A percentile compares a stretch with the other conserved stretches of the same genome.
Evolutionary conservation across 1,140 invertebrate species (phyloP).

Genomic region (Brachionus manjavacas): DNA sequence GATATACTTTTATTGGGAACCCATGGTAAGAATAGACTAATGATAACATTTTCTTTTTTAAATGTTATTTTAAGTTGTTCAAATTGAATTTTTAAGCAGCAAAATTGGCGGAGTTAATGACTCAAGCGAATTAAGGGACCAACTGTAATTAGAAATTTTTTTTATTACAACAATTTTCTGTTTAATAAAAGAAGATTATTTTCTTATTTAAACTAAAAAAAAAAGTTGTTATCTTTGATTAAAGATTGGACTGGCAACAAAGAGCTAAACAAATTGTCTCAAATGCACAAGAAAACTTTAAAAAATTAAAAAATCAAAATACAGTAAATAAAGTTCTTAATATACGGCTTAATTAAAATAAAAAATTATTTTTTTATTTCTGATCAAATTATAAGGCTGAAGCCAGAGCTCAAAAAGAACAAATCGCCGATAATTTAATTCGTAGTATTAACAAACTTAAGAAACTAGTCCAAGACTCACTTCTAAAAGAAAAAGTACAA

Average conservation of each 20-base stretch:
- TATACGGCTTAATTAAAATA: neutral
- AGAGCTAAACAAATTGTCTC: slow-evolving; percentile 7
- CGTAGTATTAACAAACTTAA: neutral
- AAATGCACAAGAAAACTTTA: neutral
- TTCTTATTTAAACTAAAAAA: neutral
- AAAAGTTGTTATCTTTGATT: slow-evolving; percentile 9
- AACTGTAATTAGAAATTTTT: neutral
- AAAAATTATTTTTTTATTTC: neutral
- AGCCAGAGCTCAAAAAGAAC: neutral
- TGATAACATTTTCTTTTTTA: neutral
- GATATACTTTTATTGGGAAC: neutral
- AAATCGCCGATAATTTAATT: neutral
- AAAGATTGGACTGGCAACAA: slow-evolving; percentile 6
- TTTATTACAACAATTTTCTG: neutral
- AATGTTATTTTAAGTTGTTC: neutral
- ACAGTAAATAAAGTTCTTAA: neutral
- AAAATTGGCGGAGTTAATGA: neutral
- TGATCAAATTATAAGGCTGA: neutral
- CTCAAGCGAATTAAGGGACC: neutral
- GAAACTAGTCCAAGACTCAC: neutral
- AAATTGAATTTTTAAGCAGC: slow-evolving; percentile 3
- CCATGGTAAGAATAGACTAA: neutral
- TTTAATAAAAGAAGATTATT: neutral
- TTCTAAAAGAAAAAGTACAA: neutral
- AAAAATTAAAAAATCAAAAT: neutral